A percentile compares a stretch with the other conserved stretches of the same genome.
Conservation (phyloP, 2,113 vertebrate species). For the Cyanocitta stelleri region DNA sequence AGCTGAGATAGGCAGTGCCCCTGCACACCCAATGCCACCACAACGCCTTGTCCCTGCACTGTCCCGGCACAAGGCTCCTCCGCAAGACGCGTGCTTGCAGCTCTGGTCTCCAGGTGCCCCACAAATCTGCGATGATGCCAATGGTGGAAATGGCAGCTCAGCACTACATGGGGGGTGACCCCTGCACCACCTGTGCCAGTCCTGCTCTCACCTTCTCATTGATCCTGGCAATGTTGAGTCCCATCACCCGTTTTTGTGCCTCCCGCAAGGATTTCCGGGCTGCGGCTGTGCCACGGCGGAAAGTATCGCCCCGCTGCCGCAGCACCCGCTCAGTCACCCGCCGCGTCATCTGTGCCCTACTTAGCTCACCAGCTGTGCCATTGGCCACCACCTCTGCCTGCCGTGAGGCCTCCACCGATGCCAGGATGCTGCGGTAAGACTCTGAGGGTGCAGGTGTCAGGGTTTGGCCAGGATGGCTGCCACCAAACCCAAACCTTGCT, state of each 20-base stretch:
- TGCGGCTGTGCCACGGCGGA: slow-evolving; percentile 47
- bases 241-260: slow-evolving; percentile 57
- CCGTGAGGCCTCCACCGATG: slow-evolving; percentile 58
- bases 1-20: slow-evolving; percentile 70
- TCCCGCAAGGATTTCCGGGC: slow-evolving; percentile 72
- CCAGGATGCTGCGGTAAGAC: slow-evolving; percentile 72
- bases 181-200: rapidly evolving
- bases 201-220: slow-evolving; percentile 48
- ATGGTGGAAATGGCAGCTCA: neutral
- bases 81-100: slow-evolving; percentile 69
- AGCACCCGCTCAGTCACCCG: slow-evolving; percentile 43
- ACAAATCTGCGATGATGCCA: slow-evolving; percentile 46
- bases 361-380: slow-evolving; percentile 56
- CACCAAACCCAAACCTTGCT: neutral
- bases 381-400: slow-evolving; percentile 30
- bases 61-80: slow-evolving; percentile 80
- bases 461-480: neutral
- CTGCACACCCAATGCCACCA: slow-evolving; percentile 71
- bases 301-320: neutral
- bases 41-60: slow-evolving; percentile 60
- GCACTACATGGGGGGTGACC: rapidly evolving
- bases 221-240: slow-evolving; percentile 36
- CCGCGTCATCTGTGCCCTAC: slow-evolving; percentile 26
- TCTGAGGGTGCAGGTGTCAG: slow-evolving; percentile 58
- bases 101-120: slow-evolving; percentile 25